Conservation (phyloP, 1,140 invertebrate genomes). For the Caenorhabditis briggsae region DNA sequence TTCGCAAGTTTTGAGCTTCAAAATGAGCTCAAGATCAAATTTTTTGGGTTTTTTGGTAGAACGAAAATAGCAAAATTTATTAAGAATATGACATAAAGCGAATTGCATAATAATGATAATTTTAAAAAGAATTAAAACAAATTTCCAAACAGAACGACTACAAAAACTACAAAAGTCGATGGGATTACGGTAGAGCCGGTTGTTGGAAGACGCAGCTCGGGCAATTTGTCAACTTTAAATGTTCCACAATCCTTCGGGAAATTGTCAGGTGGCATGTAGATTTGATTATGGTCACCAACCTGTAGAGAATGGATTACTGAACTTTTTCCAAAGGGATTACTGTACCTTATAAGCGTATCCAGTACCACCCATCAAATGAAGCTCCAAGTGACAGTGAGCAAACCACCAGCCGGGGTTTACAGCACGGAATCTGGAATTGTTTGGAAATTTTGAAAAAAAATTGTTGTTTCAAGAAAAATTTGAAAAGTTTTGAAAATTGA, state of each 20-base stretch:
- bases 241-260: constrained; percentile 57
- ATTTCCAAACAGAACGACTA: too few species aligned
- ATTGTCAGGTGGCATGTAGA: constrained; percentile 57
- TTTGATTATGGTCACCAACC: constrained; percentile 53
- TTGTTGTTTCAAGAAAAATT: background rate
- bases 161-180: background rate
- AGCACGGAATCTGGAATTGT: constrained; percentile 53
- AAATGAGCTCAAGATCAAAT: too few species aligned
- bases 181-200: background rate
- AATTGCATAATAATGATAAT: too few species aligned
- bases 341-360: constrained; percentile 50
- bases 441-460: background rate
- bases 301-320: constrained; percentile 16
- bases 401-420: constrained; percentile 73
- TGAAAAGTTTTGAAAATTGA: background rate
- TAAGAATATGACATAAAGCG: too few species aligned
- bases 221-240: constrained; percentile 39
- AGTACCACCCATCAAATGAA: constrained; percentile 66
- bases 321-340: background rate
- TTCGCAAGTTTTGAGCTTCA: too few species aligned
- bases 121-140: too few species aligned
- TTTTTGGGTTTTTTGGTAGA: too few species aligned
- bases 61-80: too few species aligned
- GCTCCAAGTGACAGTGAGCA: constrained; percentile 70
- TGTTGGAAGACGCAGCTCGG: background rate